These are phyloP conservation scores for Cettia cetti DNA, from an alignment of 2,113 vertebrate species.

Conservation along the genomic window DNA sequence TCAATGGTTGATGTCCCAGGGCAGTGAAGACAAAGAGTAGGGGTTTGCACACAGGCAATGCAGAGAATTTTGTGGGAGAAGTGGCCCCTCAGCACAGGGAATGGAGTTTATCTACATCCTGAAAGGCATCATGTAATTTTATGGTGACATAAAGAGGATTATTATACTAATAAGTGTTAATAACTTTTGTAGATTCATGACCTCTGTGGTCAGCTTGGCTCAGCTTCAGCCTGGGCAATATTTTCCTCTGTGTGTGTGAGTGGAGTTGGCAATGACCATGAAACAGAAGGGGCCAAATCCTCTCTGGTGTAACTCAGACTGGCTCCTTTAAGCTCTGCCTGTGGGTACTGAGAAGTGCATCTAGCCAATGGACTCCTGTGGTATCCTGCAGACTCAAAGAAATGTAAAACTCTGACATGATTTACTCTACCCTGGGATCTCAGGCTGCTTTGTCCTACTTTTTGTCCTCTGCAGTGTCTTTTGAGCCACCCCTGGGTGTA, in stretches of 20 bases:
- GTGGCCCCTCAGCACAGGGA: neutral
- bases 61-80: neutral
- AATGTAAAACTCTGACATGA: neutral
- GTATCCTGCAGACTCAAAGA: neutral
- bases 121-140: slow-evolving; percentile 51
- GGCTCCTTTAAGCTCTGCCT: neutral
- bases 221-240: neutral
- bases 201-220: slow-evolving; percentile 56
- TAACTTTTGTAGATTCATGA: slow-evolving; percentile 51
- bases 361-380: neutral
- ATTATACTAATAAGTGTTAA: slow-evolving; percentile 59
- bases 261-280: neutral
- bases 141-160: slow-evolving; percentile 47
- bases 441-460: slow-evolving; percentile 28
- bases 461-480: slow-evolving; percentile 42
- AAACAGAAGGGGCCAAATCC: neutral
- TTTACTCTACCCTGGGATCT: slow-evolving; percentile 10
- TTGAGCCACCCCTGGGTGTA: slow-evolving; percentile 43
- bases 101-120: slow-evolving; percentile 12
- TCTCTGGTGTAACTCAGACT: neutral
- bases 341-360: neutral
- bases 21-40: neutral
- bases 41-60: neutral
- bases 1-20: neutral
- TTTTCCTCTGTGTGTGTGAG: neutral